Conservation (phyloP, 2,113 vertebrate genomes). For the Clarias batrachus region DNA sequence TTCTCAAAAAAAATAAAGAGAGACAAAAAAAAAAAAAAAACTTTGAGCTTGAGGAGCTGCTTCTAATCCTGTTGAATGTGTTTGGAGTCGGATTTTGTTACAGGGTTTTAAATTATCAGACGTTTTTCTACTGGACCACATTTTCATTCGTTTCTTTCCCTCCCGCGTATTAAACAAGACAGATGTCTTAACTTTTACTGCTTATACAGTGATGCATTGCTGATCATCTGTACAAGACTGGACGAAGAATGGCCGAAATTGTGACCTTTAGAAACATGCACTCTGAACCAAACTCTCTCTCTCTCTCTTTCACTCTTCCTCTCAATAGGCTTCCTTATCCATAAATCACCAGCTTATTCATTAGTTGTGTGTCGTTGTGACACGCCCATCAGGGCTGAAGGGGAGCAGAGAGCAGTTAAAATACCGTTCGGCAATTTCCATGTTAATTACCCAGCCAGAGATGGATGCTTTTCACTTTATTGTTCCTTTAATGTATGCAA, state of each 20-base stretch:
- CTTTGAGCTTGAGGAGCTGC: not conserved
- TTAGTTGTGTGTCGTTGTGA: slow-evolving; percentile 64
- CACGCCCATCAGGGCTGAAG: slow-evolving; percentile 61
- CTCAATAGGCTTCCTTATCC: slow-evolving; percentile 31
- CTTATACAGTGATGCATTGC: not conserved
- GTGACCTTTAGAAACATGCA: slow-evolving; percentile 45
- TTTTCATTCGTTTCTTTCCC: not conserved
- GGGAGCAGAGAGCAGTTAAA: slow-evolving; percentile 54
- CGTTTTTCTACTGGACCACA: not conserved
- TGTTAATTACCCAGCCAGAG: slow-evolving; percentile 70
- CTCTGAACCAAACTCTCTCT: slow-evolving; percentile 19
- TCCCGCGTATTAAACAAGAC: not conserved
- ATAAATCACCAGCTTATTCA: slow-evolving; percentile 77
- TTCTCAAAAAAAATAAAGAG: no score
- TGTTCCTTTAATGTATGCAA: slow-evolving; percentile 60
- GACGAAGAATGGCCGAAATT: slow-evolving; percentile 10
- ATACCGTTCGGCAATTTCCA: slow-evolving; percentile 72
- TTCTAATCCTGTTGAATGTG: not conserved
- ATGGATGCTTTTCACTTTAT: slow-evolving; percentile 69
- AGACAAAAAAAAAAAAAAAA: slow-evolving; percentile 9
- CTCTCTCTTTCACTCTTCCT: slow-evolving; percentile 29
- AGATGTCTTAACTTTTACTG: not conserved
- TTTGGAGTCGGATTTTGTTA: not conserved
- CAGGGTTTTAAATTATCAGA: not conserved
- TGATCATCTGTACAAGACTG: slow-evolving; percentile 2